Evolutionary conservation across 2,888 invertebrate genomes (phyloP).

Genomic region (Drosophila borealis): DNA sequence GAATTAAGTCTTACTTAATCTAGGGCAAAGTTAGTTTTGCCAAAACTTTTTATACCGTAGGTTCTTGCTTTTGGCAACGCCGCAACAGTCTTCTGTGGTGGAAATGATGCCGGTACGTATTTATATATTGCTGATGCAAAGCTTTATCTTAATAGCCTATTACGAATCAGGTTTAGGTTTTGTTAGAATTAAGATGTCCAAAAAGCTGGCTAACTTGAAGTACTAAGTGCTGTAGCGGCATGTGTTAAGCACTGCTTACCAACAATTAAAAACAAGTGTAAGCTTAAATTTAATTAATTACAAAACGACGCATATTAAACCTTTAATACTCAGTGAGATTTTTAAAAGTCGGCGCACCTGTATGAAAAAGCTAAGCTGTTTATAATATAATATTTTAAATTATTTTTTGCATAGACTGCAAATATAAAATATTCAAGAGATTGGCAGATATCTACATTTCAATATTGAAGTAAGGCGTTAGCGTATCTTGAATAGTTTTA

Average conservation of each 20-base stretch:
- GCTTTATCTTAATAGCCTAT: not conserved
- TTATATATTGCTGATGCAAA: slow-evolving; percentile 10
- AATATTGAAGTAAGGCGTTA: too few relatives aligned
- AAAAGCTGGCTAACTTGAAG: not conserved
- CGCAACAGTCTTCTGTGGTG: not conserved
- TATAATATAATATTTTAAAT: too few relatives aligned
- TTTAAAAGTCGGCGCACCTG: not conserved
- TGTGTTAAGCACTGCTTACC: slow-evolving; percentile 1
- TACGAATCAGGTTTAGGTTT: slow-evolving; percentile 15
- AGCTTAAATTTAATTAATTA: not conserved
- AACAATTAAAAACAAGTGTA: slow-evolving; percentile 11
- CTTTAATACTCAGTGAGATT: not conserved
- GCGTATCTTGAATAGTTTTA: too few relatives aligned
- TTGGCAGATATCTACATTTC: too few relatives aligned
- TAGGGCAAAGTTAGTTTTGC: not conserved
- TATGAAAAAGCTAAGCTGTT: too few relatives aligned
- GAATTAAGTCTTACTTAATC: not conserved
- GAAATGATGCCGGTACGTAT: not conserved
- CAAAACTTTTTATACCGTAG: too few relatives aligned
- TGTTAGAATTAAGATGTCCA: not conserved
- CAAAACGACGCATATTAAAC: slow-evolving; percentile 1
- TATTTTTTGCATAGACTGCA: too few relatives aligned
- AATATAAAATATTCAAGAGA: too few relatives aligned
- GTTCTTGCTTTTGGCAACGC: not conserved
- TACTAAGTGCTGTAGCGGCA: not conserved